These are phyloP conservation scores for Cryptocephalus primarius DNA, from an alignment of 2,888 invertebrate genomes.

Conservation along the genomic window DNA sequence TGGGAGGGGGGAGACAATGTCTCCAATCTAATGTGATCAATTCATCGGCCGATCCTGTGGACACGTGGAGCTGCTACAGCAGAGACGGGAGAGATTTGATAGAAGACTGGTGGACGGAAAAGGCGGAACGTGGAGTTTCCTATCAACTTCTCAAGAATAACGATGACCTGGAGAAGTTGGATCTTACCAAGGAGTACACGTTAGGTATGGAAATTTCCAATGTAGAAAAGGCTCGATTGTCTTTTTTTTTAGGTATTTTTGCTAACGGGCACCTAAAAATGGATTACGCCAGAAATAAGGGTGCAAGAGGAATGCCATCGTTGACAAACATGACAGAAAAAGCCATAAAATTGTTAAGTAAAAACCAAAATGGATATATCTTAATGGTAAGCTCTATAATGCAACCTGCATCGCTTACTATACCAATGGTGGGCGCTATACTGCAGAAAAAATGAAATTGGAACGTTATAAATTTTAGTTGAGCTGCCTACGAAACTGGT, in stretches of 20 bases:
- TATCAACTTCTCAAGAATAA: conserved; percentile 58
- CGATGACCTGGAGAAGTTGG: conserved; percentile 48
- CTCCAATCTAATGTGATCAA: conserved; percentile 49
- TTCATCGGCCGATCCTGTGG: conserved; percentile 38
- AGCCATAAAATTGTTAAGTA: conserved; percentile 59
- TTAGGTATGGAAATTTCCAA: conserved; percentile 43
- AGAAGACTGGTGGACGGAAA: conserved; percentile 51
- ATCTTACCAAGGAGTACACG: conserved; percentile 58
- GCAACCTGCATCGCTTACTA: no score
- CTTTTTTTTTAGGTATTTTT: conserved; percentile 51
- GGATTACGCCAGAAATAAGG: conserved; percentile 56
- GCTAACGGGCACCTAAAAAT: conserved; percentile 68
- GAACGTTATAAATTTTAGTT: no score
- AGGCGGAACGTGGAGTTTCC: conserved; percentile 34
- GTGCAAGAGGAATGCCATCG: conserved; percentile 62
- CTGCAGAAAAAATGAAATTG: no score
- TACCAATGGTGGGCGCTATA: no score
- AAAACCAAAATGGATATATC: conserved; percentile 56
- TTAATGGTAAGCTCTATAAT: conserved; percentile 59
- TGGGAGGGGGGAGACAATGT: conserved; percentile 74
- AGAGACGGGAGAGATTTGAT: conserved; percentile 68
- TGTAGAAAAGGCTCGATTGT: neutral
- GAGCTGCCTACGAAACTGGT: no score
- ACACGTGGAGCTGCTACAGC: conserved; percentile 46
- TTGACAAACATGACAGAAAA: conserved; percentile 68